Conservation (phyloP, 2,797 vertebrate genomes). For the Rhabdophis nuchalis region DNA sequence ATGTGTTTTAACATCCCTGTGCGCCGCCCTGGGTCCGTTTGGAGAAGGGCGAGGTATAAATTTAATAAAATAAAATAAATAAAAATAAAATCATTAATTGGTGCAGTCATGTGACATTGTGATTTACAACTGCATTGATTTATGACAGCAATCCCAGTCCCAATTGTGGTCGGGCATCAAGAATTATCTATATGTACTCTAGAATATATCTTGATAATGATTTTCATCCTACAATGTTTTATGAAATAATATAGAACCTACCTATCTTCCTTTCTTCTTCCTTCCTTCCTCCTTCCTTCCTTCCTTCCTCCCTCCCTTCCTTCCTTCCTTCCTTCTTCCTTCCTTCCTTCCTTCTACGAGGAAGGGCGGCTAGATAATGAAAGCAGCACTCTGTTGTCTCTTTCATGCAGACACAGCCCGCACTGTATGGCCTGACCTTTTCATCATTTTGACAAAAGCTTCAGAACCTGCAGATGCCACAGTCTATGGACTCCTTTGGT, state of each 20-base stretch:
- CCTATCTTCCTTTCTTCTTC: background rate
- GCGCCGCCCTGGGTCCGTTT: too few species aligned
- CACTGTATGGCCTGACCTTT: background rate
- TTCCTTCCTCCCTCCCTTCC: background rate
- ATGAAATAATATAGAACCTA: background rate
- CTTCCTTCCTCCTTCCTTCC: background rate
- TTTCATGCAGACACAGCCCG: background rate
- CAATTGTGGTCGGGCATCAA: background rate
- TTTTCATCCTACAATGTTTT: background rate
- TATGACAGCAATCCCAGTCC: background rate
- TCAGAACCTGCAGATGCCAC: background rate
- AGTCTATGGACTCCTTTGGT: background rate
- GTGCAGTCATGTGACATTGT: background rate
- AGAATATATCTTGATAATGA: background rate
- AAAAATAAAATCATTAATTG: background rate
- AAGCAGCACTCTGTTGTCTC: background rate
- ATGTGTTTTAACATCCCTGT: too few species aligned
- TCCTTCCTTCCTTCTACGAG: background rate
- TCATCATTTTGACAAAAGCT: background rate
- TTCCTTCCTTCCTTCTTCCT: background rate
- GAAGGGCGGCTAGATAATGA: background rate
- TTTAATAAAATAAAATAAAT: too few species aligned
- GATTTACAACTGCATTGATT: background rate
- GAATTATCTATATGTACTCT: background rate
- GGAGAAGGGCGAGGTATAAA: too few species aligned